A percentile compares a stretch with the other conserved stretches of the same genome.
Conservation (phyloP, 2,113 vertebrate species). For the Rhegmatorhina hoffmannsi region DNA sequence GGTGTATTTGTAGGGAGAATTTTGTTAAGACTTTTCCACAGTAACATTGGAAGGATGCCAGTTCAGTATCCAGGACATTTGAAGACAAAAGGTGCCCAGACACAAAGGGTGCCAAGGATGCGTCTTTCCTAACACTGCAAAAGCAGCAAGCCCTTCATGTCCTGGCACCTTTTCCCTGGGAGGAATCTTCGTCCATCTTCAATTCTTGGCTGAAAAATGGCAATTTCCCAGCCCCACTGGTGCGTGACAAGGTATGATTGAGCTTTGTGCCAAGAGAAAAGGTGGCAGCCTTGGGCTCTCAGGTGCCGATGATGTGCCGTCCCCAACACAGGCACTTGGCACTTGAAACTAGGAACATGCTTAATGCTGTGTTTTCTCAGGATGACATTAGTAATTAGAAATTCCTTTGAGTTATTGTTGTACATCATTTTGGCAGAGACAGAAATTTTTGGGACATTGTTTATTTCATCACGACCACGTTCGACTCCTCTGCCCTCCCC, state of each 20-base stretch:
- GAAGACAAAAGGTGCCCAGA: no score
- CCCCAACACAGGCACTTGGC: not conserved
- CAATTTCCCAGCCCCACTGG: no score
- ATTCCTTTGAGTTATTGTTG: not conserved
- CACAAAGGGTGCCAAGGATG: no score
- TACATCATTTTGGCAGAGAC: not conserved
- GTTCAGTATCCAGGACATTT: not conserved
- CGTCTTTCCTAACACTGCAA: no score
- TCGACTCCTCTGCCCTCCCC: rapidly evolving
- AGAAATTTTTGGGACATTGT: not conserved
- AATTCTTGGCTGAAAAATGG: no score
- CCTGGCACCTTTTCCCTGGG: no score
- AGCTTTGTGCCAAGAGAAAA: no score
- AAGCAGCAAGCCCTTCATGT: no score
- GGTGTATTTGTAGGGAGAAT: not conserved
- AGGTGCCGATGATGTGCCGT: no score
- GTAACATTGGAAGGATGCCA: not conserved
- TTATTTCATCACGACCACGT: not conserved
- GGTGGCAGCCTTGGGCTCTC: no score
- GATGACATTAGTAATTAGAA: not conserved
- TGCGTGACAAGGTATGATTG: no score
- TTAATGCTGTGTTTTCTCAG: not conserved
- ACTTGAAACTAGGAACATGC: not conserved
- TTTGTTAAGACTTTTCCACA: not conserved
- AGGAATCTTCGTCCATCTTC: no score